Evolutionary conservation across 2,113 vertebrate genomes (phyloP), one percentile per base, ranked within the genome.

Genomic region (Oreochromis niloticus): DNA sequence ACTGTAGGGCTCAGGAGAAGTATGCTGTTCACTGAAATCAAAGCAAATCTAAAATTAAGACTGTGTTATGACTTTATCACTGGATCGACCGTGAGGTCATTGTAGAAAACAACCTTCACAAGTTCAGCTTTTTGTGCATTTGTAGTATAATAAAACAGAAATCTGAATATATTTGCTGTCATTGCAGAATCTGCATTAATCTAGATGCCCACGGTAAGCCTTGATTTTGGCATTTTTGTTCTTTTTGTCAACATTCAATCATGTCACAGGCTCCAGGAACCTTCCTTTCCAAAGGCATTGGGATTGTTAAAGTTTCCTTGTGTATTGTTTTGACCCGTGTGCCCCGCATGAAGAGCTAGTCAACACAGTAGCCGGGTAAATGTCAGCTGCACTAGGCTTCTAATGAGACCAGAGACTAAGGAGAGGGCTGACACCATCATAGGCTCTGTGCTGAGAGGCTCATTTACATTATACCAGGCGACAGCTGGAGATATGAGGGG

Each of bases 391-490:
- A 79, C 87, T 88, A 30, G 88, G 85, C 84, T 63, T 92, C 87
- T 95, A 94, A 95, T 93, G 89, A 95, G 93, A 92, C 41, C 90
- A 81, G 89, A 90, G 93, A 94, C 87, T 90, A 91, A 91, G 88
- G 83, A 89, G 92, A 90, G 92, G 88, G 80, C 88, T 85, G 93
- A 94, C 92, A 91, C 89, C 91, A 85, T 89, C 93, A 87, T 43
- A 75, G 92, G 80, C 91, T 89, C 86, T 17, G 85, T 56, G 83
- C 88, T 86, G 89, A 90, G 91, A 90, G 80, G 63, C 89, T 95
- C 93, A 94, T 95, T 95, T 95, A 92, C 93, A 95, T 94, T 91
- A 93, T 86, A 88, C 82, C 87, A 89, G 91, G 88, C 85, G 89
- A 92, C 93, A 94, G 94, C 89, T 91, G 85, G 88, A 93, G 89